Base-by-base conservation (phyloP, 2,797 vertebrate genomes). In the Cetoscarus ocellatus region DNA sequence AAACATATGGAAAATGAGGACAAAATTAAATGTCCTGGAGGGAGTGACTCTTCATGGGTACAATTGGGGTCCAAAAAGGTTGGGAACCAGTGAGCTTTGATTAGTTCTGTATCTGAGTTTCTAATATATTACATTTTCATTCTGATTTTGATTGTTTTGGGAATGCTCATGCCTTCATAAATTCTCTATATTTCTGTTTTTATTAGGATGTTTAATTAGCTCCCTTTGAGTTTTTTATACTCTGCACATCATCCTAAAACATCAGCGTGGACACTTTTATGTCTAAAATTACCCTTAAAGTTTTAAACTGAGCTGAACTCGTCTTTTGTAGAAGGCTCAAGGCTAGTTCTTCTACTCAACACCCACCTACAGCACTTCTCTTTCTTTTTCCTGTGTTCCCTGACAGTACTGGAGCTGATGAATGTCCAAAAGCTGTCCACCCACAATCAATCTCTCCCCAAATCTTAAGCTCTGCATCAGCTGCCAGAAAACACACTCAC, bases 401-500 rank as follows among this genome's bases (percentile, higher is more conserved):
- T 59, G 56, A 61, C 18, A 51, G 43, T 0, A 49, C 38, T 27
- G 13, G 35, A 51, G 56, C 50, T 53, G 57, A 70, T 50, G 13
- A 67, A 80, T 39, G 6, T 54, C 19, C 54, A 11, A 77, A 61
- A 66, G 7, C 60, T 65, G 48, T 71, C 70, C 50, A 39, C 75
- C 59, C 60, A 57, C 18, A 0, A 63, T 64, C 1, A 15, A 76
- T 76, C 66, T n/a, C 54, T 55, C 18, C n/a, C 8, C 52, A 48
- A 68, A 70, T 60, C 48, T 61, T 14, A 1, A 3, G 45, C 48
- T 50, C 35, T 13, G 43, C 1, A 7, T 9, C n/a, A 10, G 27
- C 7, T 17, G 58, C 18, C 61, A 73, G 35, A 14, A 49, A 49
- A 35, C 64, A 52, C n/a, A 80, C 95, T 95, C 83, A 97, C 96